Evolutionary conservation across 2,113 vertebrate species (phyloP).

Genomic region (Chamaea fasciata): DNA sequence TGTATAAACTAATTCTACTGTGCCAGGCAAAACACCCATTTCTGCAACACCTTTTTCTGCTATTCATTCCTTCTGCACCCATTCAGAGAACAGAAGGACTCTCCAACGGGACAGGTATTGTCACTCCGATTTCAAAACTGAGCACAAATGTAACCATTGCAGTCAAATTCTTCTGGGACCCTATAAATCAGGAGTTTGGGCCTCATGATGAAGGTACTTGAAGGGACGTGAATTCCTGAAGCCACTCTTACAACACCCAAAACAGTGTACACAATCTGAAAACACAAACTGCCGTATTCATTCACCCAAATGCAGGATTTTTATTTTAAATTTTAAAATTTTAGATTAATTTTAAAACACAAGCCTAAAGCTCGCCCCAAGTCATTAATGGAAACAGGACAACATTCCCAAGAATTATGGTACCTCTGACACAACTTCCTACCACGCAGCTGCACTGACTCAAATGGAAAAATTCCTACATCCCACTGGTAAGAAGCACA

Average conservation of each 20-base stretch:
- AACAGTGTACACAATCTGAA: neutral
- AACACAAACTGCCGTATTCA: neutral
- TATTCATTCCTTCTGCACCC: too few relatives aligned
- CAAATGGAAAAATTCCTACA: neutral
- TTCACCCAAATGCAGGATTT: neutral
- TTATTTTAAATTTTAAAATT: too few relatives aligned
- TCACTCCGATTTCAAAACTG: neutral
- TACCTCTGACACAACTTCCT: neutral
- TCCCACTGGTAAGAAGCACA: neutral
- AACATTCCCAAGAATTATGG: neutral
- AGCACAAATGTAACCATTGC: neutral
- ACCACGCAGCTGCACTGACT: neutral
- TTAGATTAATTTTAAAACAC: neutral
- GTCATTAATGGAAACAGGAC: neutral
- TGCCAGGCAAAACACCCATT: too few relatives aligned
- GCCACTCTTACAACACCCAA: neutral
- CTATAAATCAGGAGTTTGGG: neutral
- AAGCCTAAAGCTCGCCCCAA: neutral
- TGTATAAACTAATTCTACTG: too few relatives aligned
- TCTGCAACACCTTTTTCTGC: too few relatives aligned
- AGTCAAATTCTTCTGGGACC: neutral
- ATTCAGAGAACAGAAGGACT: too few relatives aligned
- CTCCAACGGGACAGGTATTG: accelerated
- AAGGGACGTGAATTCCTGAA: neutral
- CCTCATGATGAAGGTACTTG: neutral